phyloP scores from a whole-genome alignment of 2,797 vertebrate genomes.

The Enteromius radiatus region DNA sequence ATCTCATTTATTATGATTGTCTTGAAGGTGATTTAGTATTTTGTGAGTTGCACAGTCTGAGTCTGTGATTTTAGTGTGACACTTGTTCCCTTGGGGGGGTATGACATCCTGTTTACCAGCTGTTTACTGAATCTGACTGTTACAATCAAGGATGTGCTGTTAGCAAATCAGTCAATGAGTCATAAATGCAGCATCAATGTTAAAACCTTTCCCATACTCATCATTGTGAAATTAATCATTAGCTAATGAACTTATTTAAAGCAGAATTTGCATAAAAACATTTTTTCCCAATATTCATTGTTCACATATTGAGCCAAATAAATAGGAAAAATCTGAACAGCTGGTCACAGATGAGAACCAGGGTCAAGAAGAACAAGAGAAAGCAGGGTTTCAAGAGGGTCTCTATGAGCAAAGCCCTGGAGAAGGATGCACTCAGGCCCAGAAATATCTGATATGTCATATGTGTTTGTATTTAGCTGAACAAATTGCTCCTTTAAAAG shows the following conservation, averaged over 20 bases:
- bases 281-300: background rate
- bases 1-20: background rate
- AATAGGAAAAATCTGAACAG: background rate
- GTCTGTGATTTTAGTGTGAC: background rate
- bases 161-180: background rate
- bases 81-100: slow-evolving; percentile 5
- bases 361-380: slow-evolving; percentile 2
- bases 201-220: background rate
- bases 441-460: background rate
- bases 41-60: background rate
- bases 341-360: background rate
- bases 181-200: background rate
- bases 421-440: background rate
- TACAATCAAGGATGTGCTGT: background rate
- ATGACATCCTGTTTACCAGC: slow-evolving; percentile 5
- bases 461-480: background rate
- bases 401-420: background rate
- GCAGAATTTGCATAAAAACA: background rate
- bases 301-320: background rate
- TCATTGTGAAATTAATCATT: background rate
- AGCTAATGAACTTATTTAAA: background rate
- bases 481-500: background rate
- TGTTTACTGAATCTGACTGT: slow-evolving; percentile 7
- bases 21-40: background rate
- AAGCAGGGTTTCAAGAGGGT: background rate